These are phyloP conservation scores for Anoplophora glabripennis DNA, from an alignment of 1,140 invertebrate species.

Conservation along the genomic window DNA sequence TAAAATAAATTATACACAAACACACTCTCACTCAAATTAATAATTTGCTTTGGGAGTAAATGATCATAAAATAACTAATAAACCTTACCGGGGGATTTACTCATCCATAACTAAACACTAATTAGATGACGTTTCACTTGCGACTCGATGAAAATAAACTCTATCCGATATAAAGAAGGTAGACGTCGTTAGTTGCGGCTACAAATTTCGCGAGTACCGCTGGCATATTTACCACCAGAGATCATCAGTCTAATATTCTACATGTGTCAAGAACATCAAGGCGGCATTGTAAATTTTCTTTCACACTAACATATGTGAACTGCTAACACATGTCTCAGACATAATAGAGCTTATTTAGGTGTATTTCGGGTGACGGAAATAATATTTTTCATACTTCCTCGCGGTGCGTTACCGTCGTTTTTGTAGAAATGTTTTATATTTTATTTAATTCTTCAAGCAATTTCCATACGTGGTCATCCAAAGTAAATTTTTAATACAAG, in stretches of 20 bases:
- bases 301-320: constrained; percentile 19
- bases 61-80: constrained; percentile 15
- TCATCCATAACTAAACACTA: constrained; percentile 18
- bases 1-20: too few species aligned
- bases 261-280: constrained; percentile 23
- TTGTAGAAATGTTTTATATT: too few species aligned
- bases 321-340: constrained; percentile 24
- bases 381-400: too few species aligned
- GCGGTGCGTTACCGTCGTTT: too few species aligned
- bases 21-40: constrained; percentile 7
- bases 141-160: not conserved
- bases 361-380: constrained; percentile 21
- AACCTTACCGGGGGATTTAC: not conserved
- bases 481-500: too few species aligned
- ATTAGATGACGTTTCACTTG: constrained; percentile 1
- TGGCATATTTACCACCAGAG: not conserved
- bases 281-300: constrained; percentile 22
- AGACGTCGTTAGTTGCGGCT: not conserved
- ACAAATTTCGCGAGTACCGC: constrained; percentile 9
- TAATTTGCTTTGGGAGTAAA: constrained; percentile 4
- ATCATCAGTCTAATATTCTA: constrained; percentile 20
- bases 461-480: too few species aligned
- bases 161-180: not conserved
- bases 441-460: too few species aligned
- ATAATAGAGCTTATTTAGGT: constrained; percentile 25